Base-by-base conservation (phyloP, 2,113 vertebrate species). In the Brachyhypopomus gauderio region DNA sequence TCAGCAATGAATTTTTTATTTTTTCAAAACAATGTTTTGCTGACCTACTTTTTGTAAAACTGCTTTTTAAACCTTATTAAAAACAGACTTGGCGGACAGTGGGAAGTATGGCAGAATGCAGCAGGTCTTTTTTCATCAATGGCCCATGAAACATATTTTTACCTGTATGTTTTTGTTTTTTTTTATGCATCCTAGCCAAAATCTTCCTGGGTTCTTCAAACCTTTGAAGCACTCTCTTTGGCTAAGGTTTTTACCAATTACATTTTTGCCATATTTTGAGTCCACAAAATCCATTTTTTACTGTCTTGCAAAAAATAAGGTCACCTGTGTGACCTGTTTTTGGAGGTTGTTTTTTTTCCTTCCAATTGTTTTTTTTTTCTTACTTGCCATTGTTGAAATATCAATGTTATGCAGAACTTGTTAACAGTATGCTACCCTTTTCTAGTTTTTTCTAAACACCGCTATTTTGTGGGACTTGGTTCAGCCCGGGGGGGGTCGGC, bases 211-310 rank as follows among this genome's bases (percentile, higher is more conserved):
- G 95, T 90, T 95, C 97, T 99, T 98, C 97, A 97, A 94, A 88
- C 75, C 71, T 83, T 93, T 94, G 95, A 96, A 97, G 94, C 94
- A 96, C 94, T 93, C 90, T 90, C 93, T 95, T 99, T 98, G 97
- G 97, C 97, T 97, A 95, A 95, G 96, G 87, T 92, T 97, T 95
- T 87, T 96, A 95, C 96, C 93, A 94, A 14, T 52, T 94, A 92
- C 94, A 95, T 95, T 95, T 97, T 97, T 97, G 96, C 95, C 95
- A 96, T 96, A 95, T 96, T 94, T 94, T 96, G 94, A 92, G 86
- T 93, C 94, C 97, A 97, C 96, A 86, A 93, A 93, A 95, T 93
- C 94, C 96, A 92, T 87, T 97, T 98, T 99, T 98, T 96, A 95
- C 95, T 96, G 94, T 98, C 96, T 95, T 94, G 52, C 77, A 81